These are phyloP conservation scores for Bovichtus diacanthus DNA, from an alignment of 2,797 vertebrate species.

Conservation along the genomic window DNA sequence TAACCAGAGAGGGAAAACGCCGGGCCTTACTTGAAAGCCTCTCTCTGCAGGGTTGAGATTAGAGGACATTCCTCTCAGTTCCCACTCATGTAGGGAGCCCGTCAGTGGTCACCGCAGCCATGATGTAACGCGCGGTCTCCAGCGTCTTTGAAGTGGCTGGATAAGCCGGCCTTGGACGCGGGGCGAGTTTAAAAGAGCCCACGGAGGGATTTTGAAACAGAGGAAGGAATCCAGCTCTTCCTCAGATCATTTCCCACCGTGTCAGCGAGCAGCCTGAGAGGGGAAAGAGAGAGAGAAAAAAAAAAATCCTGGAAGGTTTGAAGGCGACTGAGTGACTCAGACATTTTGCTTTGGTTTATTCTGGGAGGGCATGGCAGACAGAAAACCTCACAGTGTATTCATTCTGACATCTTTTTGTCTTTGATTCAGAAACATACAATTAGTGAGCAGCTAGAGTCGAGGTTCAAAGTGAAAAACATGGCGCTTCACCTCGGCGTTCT, in stretches of 20 bases:
- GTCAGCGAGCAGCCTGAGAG: slow-evolving; percentile 40
- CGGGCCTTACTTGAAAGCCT: slow-evolving; percentile 62
- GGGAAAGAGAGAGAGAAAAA: background rate
- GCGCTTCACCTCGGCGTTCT: background rate
- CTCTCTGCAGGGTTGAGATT: slow-evolving; percentile 75
- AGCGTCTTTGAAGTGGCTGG: slow-evolving; percentile 72
- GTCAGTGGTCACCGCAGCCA: slow-evolving; percentile 53
- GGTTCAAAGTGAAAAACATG: background rate
- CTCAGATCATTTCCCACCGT: slow-evolving; percentile 67
- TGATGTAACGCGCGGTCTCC: slow-evolving; percentile 51
- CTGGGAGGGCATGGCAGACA: background rate
- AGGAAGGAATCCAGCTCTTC: slow-evolving; percentile 54
- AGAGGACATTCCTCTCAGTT: slow-evolving; percentile 67
- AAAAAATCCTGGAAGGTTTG: slow-evolving; percentile 39
- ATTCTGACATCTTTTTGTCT: background rate
- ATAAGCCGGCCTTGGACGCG: slow-evolving; percentile 57
- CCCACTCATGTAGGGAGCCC: slow-evolving; percentile 46
- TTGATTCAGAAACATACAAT: background rate
- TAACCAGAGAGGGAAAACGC: slow-evolving; percentile 25
- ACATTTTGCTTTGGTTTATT: slow-evolving; percentile 24
- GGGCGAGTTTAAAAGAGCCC: slow-evolving; percentile 58
- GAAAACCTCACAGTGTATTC: background rate
- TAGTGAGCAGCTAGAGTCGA: background rate
- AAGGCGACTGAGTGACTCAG: slow-evolving; percentile 29
- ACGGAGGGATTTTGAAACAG: slow-evolving; percentile 62